Evolutionary conservation across 2,113 vertebrate species (phyloP).

Genomic region (Electrona antarctica): DNA sequence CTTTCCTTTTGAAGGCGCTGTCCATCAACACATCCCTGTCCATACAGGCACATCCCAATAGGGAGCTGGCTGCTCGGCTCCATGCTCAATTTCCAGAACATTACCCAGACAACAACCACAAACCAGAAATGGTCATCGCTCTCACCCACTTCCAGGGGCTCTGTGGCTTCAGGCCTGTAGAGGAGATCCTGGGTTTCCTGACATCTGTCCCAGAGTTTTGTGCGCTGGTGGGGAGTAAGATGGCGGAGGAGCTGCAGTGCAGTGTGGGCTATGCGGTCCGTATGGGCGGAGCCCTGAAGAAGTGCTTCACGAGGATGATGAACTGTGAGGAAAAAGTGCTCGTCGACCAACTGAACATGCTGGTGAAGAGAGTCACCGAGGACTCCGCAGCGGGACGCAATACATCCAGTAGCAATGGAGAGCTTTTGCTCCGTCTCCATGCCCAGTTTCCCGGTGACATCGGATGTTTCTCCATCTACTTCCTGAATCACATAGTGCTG

Average conservation of each 20-base stretch:
- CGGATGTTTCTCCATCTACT: constrained; percentile 96
- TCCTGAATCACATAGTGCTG: constrained; percentile 88
- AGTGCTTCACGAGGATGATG: constrained; percentile 95
- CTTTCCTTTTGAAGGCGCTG: constrained; percentile 97
- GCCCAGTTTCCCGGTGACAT: constrained; percentile 94
- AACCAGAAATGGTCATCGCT: constrained; percentile 96
- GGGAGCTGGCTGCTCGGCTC: constrained; percentile 88
- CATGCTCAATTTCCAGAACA: constrained; percentile 91
- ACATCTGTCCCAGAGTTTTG: constrained; percentile 91
- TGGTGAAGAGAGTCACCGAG: constrained; percentile 91
- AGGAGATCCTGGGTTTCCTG: constrained; percentile 90
- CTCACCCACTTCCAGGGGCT: constrained; percentile 92
- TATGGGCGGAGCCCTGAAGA: constrained; percentile 78
- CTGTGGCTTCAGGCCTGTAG: constrained; percentile 92
- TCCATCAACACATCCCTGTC: constrained; percentile 92
- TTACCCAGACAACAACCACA: constrained; percentile 96
- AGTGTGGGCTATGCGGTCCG: constrained; percentile 60
- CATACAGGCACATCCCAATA: constrained; percentile 95
- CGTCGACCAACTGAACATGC: constrained; percentile 86
- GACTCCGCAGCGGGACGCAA: constrained; percentile 86
- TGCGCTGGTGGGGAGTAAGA: constrained; percentile 83
- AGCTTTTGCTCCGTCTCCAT: constrained; percentile 88
- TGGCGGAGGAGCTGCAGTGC: constrained; percentile 80
- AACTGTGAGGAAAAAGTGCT: constrained; percentile 91
- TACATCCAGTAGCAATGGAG: constrained; percentile 79